Conservation (phyloP, 2,797 vertebrate genomes). For the Ctenopoma multispine region DNA sequence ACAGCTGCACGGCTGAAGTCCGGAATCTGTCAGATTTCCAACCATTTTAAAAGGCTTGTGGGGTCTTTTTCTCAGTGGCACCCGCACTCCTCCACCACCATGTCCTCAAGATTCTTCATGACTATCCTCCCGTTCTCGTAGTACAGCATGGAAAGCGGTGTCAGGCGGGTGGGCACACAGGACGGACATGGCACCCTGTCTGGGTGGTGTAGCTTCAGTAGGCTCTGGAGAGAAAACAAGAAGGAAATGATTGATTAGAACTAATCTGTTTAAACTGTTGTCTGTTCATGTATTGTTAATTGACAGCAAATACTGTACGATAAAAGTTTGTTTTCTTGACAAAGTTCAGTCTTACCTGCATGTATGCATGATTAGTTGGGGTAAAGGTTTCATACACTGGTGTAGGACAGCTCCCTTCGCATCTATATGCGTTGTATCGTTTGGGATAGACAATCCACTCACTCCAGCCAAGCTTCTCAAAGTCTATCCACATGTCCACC, state of each 20-base stretch:
- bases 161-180: slow-evolving; percentile 87
- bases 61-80: slow-evolving; percentile 82
- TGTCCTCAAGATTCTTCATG: slow-evolving; percentile 88
- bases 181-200: slow-evolving; percentile 84
- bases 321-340: neutral
- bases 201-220: slow-evolving; percentile 88
- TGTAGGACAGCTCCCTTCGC: slow-evolving; percentile 88
- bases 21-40: neutral
- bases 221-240: slow-evolving; percentile 80
- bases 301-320: neutral
- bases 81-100: slow-evolving; percentile 91
- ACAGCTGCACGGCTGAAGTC: neutral
- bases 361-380: slow-evolving; percentile 92
- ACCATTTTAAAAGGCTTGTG: neutral
- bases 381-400: slow-evolving; percentile 89
- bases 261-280: neutral
- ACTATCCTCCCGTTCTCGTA: slow-evolving; percentile 86
- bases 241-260: slow-evolving; percentile 33
- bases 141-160: slow-evolving; percentile 91
- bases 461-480: slow-evolving; percentile 89
- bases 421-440: slow-evolving; percentile 90
- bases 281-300: neutral
- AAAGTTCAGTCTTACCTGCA: slow-evolving; percentile 85
- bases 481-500: slow-evolving; percentile 91
- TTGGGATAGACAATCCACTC: slow-evolving; percentile 91